Evolutionary conservation across 2,888 invertebrate species (phyloP), one percentile per base, ranked within the genome.

Genomic region (Conchocele bisecta): DNA sequence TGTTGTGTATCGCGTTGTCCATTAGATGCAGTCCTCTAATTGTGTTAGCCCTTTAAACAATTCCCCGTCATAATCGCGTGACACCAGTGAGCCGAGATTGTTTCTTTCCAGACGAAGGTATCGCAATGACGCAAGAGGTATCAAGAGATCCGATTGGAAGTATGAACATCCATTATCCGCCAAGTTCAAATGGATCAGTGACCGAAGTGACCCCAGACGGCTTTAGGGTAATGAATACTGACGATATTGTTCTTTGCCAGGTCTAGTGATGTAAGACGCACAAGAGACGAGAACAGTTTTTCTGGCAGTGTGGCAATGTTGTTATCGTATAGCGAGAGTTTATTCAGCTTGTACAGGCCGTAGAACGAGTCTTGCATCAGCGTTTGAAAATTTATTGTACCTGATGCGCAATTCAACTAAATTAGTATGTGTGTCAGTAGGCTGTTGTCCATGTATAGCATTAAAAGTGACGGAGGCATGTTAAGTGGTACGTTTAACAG

Each of bases 331-430:
- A 98, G 93, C 92, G 97, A 96, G 67, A 98, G 94, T 89, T 96
- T 96, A 86, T 96, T 96, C 65, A 98, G 93, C 48, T 83, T 85
- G 4, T 76, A 77, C 44, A 91, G 75, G 20, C 89, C 88, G 31
- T 78, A 69, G 44, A 91, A 88, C 3, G 89, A 84, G 46, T 88
- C 81, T 44, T 94, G 94, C 46, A 94, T 94, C 71, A 95, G 94
- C 74, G 96, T 95, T 91, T 94, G 94, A 88, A 98, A 95, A 87
- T 94, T n/a, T 94, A 92, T 97, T 98, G 90, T 96, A 95, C 87
- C 96, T 96, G 87, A 98, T 93, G 90, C 97, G 96, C 75, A 97
- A 93, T 11, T 95, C 95, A 92, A 96, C 86, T 95, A 94, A 83
- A 94, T 94, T 78, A 95, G 94, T 37, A 97, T 94, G 65, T 93